These are phyloP conservation scores for Fistularia commersonii DNA, from an alignment of 2,797 vertebrate genomes.

Conservation along the genomic window DNA sequence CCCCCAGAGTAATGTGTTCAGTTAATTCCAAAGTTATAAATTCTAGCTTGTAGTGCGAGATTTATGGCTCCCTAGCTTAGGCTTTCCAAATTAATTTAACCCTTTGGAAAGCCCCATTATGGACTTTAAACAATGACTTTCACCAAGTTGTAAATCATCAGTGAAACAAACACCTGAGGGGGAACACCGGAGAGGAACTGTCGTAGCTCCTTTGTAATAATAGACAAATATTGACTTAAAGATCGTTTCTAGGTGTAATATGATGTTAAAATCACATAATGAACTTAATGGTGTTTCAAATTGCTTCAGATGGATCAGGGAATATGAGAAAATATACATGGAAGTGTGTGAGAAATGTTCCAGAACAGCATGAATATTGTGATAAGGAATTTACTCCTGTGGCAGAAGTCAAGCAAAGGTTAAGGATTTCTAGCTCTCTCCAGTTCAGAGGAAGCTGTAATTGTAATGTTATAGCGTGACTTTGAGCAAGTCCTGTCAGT, in stretches of 20 bases:
- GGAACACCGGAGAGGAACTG: no score
- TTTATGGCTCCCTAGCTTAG: no score
- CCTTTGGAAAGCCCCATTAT: neutral
- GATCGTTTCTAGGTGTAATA: neutral
- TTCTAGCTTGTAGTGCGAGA: no score
- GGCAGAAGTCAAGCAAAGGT: constrained; percentile 22
- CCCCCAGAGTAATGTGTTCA: no score
- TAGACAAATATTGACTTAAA: neutral
- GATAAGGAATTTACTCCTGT: constrained; percentile 32
- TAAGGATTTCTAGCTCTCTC: constrained; percentile 32
- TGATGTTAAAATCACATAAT: constrained; percentile 8
- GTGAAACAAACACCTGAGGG: no score
- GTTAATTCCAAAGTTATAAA: no score
- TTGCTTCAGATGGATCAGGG: constrained; percentile 5
- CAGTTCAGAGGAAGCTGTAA: constrained; percentile 10
- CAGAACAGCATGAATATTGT: constrained; percentile 20
- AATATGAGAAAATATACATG: constrained; percentile 4
- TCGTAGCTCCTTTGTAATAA: neutral
- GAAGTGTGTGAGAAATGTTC: constrained; percentile 14
- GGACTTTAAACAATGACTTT: neutral
- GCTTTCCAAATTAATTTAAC: no score
- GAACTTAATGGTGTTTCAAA: constrained; percentile 4
- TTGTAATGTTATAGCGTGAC: constrained; percentile 22
- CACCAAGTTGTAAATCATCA: neutral
- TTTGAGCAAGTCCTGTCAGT: constrained; percentile 44